Percentiles rank a stretch among this genome's conserved stretches.
Conservation (phyloP, 2,113 vertebrate genomes). For the Marmota monax region DNA sequence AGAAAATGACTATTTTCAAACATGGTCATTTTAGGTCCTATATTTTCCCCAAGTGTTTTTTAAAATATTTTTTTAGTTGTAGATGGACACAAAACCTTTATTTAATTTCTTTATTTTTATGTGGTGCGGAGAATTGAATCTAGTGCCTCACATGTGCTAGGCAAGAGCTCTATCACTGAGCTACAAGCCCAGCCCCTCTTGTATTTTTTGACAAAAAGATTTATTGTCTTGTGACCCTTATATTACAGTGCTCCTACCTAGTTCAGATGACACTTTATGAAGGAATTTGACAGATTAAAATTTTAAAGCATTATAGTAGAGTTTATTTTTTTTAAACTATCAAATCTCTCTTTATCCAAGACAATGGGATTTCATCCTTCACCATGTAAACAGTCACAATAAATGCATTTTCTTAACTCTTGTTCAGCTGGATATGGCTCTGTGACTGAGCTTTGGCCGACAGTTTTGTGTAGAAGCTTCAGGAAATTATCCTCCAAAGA, state of each 20-base stretch:
- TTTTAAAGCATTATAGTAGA: not conserved
- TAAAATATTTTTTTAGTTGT: no score
- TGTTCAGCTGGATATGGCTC: not conserved
- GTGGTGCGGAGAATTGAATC: no score
- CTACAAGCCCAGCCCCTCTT: not conserved
- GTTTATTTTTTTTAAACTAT: not conserved
- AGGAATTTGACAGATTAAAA: not conserved
- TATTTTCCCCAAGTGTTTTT: not conserved
- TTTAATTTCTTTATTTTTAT: no score
- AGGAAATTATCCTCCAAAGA: not conserved
- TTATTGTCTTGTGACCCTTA: not conserved
- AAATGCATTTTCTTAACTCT: not conserved
- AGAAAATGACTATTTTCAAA: not conserved
- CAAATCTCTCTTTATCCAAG: not conserved
- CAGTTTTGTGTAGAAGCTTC: not conserved
- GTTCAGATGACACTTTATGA: not conserved
- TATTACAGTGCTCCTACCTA: not conserved
- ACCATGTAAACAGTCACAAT: not conserved
- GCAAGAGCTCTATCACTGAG: no score
- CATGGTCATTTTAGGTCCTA: not conserved
- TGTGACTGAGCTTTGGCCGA: not conserved
- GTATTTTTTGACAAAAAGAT: not conserved
- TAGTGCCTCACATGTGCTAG: no score
- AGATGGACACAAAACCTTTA: no score
- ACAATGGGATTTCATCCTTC: not conserved